Evolutionary conservation across 1,140 invertebrate genomes (phyloP).

Genomic region (Cydia strobilella): DNA sequence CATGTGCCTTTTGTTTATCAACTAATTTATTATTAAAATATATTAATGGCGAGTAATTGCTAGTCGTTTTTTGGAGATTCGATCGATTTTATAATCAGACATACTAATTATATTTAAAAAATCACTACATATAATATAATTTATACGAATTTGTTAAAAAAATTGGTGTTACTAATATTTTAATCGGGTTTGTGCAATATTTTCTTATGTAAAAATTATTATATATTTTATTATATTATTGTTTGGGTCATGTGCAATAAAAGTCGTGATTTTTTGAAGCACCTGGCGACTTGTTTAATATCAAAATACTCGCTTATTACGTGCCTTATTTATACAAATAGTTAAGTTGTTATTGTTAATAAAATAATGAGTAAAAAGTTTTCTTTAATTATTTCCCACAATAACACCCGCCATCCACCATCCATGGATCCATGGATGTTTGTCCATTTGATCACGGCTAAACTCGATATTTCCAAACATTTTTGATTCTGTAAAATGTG

Average conservation of each 20-base stretch:
- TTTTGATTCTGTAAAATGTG: no score
- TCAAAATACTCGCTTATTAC: constrained; percentile 17
- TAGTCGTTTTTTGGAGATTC: constrained; percentile 17
- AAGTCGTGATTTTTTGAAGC: background rate
- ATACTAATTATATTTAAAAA: background rate
- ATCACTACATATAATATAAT: background rate
- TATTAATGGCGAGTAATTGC: constrained; percentile 18
- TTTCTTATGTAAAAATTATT: background rate
- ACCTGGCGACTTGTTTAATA: background rate
- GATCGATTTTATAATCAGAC: background rate
- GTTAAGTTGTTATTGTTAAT: constrained; percentile 25
- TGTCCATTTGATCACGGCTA: background rate
- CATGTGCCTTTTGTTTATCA: background rate
- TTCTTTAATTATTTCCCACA: background rate
- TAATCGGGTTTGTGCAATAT: constrained; percentile 3
- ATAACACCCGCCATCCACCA: no score
- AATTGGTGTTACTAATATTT: background rate
- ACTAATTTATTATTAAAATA: background rate
- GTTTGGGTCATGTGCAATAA: constrained; percentile 20
- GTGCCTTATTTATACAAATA: constrained; percentile 32
- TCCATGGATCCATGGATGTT: no score
- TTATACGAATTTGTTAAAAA: background rate
- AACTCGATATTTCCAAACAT: no score
- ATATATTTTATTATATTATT: background rate
- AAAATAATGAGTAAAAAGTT: constrained; percentile 35